Evolutionary conservation across 2,888 invertebrate species (phyloP).

Genomic region (Lutraria lutraria): DNA sequence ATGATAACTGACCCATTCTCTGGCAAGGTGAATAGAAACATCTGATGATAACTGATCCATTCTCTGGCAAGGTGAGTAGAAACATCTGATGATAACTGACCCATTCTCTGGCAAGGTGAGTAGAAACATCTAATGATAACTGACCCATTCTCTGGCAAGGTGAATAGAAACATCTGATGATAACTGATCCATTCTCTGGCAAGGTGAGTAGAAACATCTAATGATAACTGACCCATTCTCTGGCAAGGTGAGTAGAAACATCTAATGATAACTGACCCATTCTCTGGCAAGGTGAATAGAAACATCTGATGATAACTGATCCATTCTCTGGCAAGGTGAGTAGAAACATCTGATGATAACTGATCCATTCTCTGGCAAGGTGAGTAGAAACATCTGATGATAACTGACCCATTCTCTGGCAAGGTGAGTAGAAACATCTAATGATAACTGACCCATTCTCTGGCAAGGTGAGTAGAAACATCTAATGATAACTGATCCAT

Average conservation of each 20-base stretch:
- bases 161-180: slow-evolving; percentile 90
- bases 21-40: slow-evolving; percentile 89
- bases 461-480: slow-evolving; percentile 89
- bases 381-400: slow-evolving; percentile 90
- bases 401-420: no score
- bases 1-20: slow-evolving; percentile 91
- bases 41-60: slow-evolving; percentile 91
- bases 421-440: no score
- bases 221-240: slow-evolving; percentile 91
- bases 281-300: slow-evolving; percentile 88
- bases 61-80: slow-evolving; percentile 88
- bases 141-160: slow-evolving; percentile 90
- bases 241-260: slow-evolving; percentile 89
- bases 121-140: slow-evolving; percentile 91
- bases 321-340: no score
- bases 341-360: slow-evolving; percentile 91
- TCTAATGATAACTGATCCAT: slow-evolving; percentile 91
- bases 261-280: slow-evolving; percentile 91
- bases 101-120: no score
- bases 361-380: slow-evolving; percentile 90
- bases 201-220: no score
- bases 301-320: slow-evolving; percentile 93
- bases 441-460: slow-evolving; percentile 91
- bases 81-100: slow-evolving; percentile 93
- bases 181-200: no score